phyloP scores from a whole-genome alignment of 2,797 vertebrate genomes.

The Tadarida brasiliensis region DNA sequence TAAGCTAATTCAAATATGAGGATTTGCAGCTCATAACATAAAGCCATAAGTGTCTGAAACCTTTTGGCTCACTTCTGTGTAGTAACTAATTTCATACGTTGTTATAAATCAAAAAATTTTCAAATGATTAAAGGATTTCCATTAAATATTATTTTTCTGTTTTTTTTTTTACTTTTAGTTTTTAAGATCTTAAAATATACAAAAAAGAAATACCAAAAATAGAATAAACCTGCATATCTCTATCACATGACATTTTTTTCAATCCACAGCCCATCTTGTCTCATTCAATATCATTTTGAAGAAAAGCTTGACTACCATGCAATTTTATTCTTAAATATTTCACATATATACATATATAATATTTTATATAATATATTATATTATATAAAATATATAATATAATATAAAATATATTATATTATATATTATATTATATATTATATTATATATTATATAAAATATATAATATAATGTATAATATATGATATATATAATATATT shows the following conservation, averaged over 20 bases:
- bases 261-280: neutral
- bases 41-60: neutral
- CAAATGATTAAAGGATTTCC: neutral
- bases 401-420: too few species aligned
- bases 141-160: neutral
- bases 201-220: neutral
- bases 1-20: conserved; percentile 53
- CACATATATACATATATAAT: neutral
- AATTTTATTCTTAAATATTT: neutral
- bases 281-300: neutral
- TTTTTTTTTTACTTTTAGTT: neutral
- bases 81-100: neutral
- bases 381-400: neutral
- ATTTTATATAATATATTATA: too few species aligned
- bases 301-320: neutral
- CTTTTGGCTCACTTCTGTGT: conserved; percentile 41
- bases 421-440: neutral
- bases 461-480: neutral
- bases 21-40: neutral
- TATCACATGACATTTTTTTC: neutral
- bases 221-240: neutral
- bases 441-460: neutral
- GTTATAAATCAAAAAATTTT: conserved; percentile 3
- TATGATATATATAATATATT: too few species aligned
- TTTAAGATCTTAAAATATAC: conserved; percentile 1